Conservation (phyloP, 1,140 invertebrate genomes). For the Anoplophora glabripennis region DNA sequence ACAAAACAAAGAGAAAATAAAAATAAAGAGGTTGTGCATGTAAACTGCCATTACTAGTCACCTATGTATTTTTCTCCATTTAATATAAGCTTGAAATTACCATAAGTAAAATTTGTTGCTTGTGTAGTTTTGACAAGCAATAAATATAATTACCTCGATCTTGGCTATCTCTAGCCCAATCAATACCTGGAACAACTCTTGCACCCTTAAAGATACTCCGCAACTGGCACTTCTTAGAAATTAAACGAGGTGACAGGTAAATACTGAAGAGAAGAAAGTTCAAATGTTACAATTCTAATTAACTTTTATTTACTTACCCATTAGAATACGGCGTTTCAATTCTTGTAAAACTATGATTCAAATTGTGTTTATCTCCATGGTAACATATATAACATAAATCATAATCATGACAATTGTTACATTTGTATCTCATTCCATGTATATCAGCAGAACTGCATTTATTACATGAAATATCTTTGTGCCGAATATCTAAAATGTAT, state of each 20-base stretch:
- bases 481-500: too few relatives aligned
- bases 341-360: constrained; percentile 74
- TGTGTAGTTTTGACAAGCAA: too few relatives aligned
- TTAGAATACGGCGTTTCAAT: constrained; percentile 70
- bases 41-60: too few relatives aligned
- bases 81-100: too few relatives aligned
- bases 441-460: constrained; percentile 63
- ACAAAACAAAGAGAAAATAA: too few relatives aligned
- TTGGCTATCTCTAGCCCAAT: constrained; percentile 92
- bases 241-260: constrained; percentile 64
- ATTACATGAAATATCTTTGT: too few relatives aligned
- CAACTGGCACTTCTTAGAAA: constrained; percentile 64
- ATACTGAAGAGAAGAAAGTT: constrained; percentile 55
- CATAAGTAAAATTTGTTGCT: too few relatives aligned
- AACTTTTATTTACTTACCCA: constrained; percentile 57
- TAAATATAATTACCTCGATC: too few relatives aligned
- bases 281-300: not conserved
- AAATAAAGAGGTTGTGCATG: too few relatives aligned
- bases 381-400: constrained; percentile 85
- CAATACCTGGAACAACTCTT: constrained; percentile 79
- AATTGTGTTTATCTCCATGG: constrained; percentile 80
- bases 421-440: constrained; percentile 82
- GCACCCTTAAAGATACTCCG: constrained; percentile 83
- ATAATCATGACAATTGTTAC: constrained; percentile 76
- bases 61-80: too few relatives aligned